A percentile compares a stretch with the other conserved stretches of the same genome.
Evolutionary conservation across 2,797 vertebrate species (phyloP).

Genomic region (Petrocephalus schoutedeni): DNA sequence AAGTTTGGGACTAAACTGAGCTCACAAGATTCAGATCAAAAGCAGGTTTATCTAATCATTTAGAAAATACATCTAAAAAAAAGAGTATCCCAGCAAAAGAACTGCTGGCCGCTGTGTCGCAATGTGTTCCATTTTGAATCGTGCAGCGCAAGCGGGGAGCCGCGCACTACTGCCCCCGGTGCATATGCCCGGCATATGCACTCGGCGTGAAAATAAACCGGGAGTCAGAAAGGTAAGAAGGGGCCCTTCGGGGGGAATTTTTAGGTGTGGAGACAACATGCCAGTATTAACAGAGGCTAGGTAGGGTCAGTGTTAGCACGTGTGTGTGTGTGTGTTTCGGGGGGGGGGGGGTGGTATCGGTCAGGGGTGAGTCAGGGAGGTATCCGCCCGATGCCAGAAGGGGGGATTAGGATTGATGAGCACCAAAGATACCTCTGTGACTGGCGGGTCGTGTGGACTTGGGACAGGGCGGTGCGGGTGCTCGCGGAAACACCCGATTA

Average conservation of each 20-base stretch:
- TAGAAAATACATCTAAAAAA: not conserved
- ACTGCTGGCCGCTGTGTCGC: not conserved
- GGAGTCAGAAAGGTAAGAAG: not conserved
- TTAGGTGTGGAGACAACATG: slow-evolving; percentile 60
- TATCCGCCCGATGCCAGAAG: slow-evolving; percentile 50
- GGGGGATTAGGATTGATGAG: slow-evolving; percentile 37
- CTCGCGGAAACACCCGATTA: slow-evolving; percentile 53
- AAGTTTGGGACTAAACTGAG: not conserved
- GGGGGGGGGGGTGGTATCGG: not conserved
- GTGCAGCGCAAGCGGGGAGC: not conserved
- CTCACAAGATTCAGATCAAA: not conserved
- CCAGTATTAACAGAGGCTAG: slow-evolving; percentile 45
- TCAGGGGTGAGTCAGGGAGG: not conserved
- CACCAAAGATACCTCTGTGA: slow-evolving; percentile 40
- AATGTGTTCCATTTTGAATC: not conserved
- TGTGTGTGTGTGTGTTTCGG: not conserved
- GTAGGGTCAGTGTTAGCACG: slow-evolving; percentile 9
- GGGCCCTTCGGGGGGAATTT: slow-evolving; percentile 37
- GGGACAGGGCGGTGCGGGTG: slow-evolving; percentile 5
- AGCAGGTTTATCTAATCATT: not conserved
- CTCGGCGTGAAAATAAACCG: not conserved
- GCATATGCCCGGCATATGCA: not conserved
- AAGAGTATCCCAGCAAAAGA: not conserved
- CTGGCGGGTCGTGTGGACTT: slow-evolving; percentile 23
- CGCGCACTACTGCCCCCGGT: not conserved